These are phyloP conservation scores for Conops quadrifasciatus DNA, from an alignment of 2,888 invertebrate genomes.

Conservation along the genomic window DNA sequence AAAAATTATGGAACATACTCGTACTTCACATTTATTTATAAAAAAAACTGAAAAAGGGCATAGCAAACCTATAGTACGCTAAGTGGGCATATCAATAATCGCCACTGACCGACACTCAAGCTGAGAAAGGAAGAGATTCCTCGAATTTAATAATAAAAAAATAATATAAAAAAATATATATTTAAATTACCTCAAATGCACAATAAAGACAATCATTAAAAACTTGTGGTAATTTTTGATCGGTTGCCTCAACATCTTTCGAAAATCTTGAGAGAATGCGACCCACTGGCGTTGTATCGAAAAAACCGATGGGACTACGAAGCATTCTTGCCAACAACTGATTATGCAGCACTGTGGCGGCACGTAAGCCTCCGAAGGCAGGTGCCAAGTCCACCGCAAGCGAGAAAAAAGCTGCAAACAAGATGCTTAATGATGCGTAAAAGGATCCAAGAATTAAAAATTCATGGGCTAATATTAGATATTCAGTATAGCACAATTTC, in stretches of 20 bases:
- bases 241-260: slow-evolving; percentile 66
- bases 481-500: too few relatives aligned
- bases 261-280: slow-evolving; percentile 70
- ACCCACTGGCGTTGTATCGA: slow-evolving; percentile 72
- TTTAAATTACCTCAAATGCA: slow-evolving; percentile 68
- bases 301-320: slow-evolving; percentile 69
- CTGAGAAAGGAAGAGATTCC: too few relatives aligned
- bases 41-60: too few relatives aligned
- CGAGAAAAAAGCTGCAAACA: slow-evolving; percentile 72
- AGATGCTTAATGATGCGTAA: slow-evolving; percentile 33
- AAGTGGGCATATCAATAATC: too few relatives aligned
- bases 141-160: background rate
- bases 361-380: slow-evolving; percentile 68
- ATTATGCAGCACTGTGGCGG: slow-evolving; percentile 61
- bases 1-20: too few relatives aligned
- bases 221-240: slow-evolving; percentile 64
- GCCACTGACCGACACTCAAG: too few relatives aligned
- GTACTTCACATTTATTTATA: too few relatives aligned
- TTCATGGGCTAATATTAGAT: slow-evolving; percentile 4
- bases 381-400: slow-evolving; percentile 75
- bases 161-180: too few relatives aligned
- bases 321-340: slow-evolving; percentile 66
- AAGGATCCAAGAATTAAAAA: slow-evolving; percentile 6
- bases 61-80: too few relatives aligned
- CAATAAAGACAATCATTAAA: slow-evolving; percentile 70